phyloP scores from a whole-genome alignment of 2,113 vertebrate species.

The Hemiprocne comata region DNA sequence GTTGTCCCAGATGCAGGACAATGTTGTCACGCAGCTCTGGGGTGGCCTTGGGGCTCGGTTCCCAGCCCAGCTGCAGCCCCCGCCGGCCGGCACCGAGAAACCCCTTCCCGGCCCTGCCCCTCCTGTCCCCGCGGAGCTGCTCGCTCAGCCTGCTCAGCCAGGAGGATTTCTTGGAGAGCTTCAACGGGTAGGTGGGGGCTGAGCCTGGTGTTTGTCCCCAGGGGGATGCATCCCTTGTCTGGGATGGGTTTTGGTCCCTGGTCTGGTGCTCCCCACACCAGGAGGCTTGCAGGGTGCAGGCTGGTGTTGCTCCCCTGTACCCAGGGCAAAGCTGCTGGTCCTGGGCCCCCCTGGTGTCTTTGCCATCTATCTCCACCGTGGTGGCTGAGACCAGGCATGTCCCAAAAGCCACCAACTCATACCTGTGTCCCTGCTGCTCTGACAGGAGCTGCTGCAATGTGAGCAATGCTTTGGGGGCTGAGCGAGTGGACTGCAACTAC shows the following conservation, averaged over 20 bases:
- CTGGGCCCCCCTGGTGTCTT: accelerated
- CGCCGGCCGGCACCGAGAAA: accelerated
- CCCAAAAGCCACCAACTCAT: background rate
- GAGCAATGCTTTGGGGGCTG: conserved; percentile 15
- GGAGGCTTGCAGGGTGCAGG: accelerated
- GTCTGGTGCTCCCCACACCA: background rate
- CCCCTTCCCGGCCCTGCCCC: background rate
- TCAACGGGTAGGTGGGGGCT: background rate
- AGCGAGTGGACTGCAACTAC: background rate
- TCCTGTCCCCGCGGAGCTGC: background rate
- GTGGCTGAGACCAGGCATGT: no score
- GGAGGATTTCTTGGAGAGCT: background rate
- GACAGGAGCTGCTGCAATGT: conserved; percentile 15
- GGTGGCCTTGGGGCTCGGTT: background rate
- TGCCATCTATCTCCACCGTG: accelerated
- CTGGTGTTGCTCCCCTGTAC: accelerated
- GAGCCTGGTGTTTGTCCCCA: accelerated
- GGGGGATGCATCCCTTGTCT: accelerated
- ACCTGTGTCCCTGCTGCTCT: accelerated
- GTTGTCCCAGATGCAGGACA: background rate
- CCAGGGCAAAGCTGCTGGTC: background rate
- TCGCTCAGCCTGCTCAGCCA: background rate
- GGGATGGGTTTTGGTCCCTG: accelerated
- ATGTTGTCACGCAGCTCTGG: background rate
- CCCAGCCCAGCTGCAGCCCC: background rate